Percentiles rank a stretch among this genome's conserved stretches.
Evolutionary conservation across 2,113 vertebrate species (phyloP).

Genomic region (Arvicanthis niloticus): DNA sequence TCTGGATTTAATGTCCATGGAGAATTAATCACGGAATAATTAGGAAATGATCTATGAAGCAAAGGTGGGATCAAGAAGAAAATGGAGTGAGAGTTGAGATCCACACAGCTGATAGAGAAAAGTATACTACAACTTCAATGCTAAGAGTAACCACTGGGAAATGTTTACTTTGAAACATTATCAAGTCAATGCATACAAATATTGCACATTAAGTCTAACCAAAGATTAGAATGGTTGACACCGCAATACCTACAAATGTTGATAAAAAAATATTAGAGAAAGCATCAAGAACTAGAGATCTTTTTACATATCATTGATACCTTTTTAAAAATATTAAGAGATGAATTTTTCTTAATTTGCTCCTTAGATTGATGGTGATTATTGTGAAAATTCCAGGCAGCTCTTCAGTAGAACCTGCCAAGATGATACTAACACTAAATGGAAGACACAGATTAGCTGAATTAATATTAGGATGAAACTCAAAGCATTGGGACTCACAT

Average conservation of each 20-base stretch:
- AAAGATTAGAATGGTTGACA: not conserved
- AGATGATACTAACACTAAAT: conserved; percentile 25
- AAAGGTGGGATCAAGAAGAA: not conserved
- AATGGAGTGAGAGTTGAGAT: not conserved
- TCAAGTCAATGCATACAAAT: not conserved
- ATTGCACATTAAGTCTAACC: not conserved
- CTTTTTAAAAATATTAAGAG: not conserved
- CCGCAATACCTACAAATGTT: not conserved
- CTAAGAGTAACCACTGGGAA: not conserved
- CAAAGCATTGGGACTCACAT: not conserved
- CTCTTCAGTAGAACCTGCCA: not conserved
- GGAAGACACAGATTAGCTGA: not conserved
- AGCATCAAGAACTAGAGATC: not conserved
- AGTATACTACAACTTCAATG: not conserved
- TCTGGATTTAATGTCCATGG: not conserved
- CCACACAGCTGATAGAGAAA: not conserved
- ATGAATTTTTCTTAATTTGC: not conserved
- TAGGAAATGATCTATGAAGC: not conserved
- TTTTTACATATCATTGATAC: no score
- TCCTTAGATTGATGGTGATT: not conserved
- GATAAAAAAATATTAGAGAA: not conserved
- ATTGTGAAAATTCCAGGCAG: not conserved
- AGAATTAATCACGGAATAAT: not conserved
- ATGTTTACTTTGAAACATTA: not conserved
- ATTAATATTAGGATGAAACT: not conserved